phyloP scores from a whole-genome alignment of 92 coral and sea anemone genomes.

The Blastomussa wellsi region DNA sequence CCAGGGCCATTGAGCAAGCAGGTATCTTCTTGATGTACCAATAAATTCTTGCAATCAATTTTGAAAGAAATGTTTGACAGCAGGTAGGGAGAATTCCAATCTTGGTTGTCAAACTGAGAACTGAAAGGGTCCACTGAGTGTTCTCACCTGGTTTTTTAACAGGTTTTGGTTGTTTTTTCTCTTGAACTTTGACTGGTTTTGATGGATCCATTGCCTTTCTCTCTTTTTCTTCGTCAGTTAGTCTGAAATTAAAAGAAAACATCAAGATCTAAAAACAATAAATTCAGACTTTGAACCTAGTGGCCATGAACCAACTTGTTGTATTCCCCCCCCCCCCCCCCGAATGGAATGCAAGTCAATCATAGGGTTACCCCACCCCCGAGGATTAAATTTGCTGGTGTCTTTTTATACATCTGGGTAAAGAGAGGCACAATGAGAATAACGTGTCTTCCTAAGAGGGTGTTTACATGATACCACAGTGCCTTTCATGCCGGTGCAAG shows the following conservation, averaged over 20 bases:
- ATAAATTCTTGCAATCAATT: background rate
- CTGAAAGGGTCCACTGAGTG: background rate
- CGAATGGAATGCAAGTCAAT: too few species aligned
- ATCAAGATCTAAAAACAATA: background rate
- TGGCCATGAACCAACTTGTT: too few species aligned
- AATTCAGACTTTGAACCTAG: background rate
- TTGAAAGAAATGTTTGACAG: background rate
- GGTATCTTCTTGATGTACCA: background rate
- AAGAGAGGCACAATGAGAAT: too few species aligned
- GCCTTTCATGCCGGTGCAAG: too few species aligned
- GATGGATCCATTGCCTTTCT: background rate
- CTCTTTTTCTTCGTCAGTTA: constrained; percentile 18
- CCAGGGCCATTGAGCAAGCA: too few species aligned
- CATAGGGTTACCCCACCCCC: too few species aligned
- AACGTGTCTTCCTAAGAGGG: too few species aligned
- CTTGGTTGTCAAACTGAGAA: background rate
- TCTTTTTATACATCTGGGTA: too few species aligned
- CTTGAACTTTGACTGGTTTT: background rate
- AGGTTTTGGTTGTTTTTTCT: background rate
- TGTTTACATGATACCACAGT: too few species aligned
- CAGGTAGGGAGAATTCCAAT: background rate
- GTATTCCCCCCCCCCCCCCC: too few species aligned
- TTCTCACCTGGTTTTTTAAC: constrained; percentile 12
- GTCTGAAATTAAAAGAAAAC: background rate
- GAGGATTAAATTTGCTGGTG: too few species aligned